Base-by-base conservation (phyloP, 2,113 vertebrate genomes). In the Pteropus alecto region DNA sequence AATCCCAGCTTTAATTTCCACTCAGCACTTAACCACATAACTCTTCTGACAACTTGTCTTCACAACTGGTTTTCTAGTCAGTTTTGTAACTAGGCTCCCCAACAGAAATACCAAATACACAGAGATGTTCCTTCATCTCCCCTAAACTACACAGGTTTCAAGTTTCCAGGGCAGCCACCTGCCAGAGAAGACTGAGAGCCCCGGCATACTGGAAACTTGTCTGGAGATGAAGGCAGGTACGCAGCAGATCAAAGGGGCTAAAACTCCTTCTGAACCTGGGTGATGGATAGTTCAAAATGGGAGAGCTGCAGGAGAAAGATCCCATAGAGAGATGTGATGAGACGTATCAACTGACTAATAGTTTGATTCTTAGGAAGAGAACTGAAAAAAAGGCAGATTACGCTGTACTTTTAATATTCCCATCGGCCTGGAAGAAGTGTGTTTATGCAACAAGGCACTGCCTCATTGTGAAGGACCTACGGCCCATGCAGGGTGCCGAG, bases 391-490 rank as follows among this genome's bases (percentile, higher is more conserved):
- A 67, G 11, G 60, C 46, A 56, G 41, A n/a, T 38, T 16, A 14
- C 24, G 7, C 22, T 10, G 7, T 15, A 21, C 43, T 6, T 18
- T 28, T 38, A 4, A 6, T 18, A 26, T 46, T 10, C 16, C 30
- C 3, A 0, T 0, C 1, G 67, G n/a, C 22, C 58, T 41, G 56
- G 46, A n/a, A 21, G 15, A 21, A n/a, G 56, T 0, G 24, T 24
- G 22, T 33, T 6, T 51, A 6, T 15, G 3, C 26, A 21, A 2
- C 2, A 1, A 16, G 35, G 48, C 19, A 38, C 38, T 14, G 1
- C 13, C 41, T 28, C 41, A 6, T 1, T 2, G 0, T 0, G 26
- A 6, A 14, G 11, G 38, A 38, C 16, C 61, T 6, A 1, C 26
- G 0, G n/a, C 70, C 46, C 24, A 7, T 0, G 12, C 0, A 4